Conservation (phyloP, 2,113 vertebrate species). For the Mionectes macconnelli region DNA sequence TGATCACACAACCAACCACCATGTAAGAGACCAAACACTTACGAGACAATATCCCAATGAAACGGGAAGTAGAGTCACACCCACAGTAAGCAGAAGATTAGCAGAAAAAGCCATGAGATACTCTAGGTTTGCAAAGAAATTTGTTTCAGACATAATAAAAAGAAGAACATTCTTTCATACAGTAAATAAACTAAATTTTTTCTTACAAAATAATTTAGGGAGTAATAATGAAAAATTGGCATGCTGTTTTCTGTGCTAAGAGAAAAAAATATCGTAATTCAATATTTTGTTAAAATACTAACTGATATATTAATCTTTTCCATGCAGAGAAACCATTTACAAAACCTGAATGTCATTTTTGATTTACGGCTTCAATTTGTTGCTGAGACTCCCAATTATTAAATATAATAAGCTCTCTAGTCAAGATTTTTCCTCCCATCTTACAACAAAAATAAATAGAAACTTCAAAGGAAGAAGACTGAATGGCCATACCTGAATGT, state of each 20-base stretch:
- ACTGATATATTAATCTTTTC: background rate
- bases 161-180: background rate
- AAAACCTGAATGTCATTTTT: background rate
- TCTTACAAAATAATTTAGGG: background rate
- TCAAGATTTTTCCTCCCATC: background rate
- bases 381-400: background rate
- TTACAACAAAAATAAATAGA: background rate
- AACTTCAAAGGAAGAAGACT: background rate
- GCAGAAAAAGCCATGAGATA: background rate
- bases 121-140: background rate
- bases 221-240: background rate
- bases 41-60: background rate
- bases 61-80: background rate
- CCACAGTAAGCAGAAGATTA: background rate
- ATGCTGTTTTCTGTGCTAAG: background rate
- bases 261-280: background rate
- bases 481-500: background rate
- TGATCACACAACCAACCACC: accelerated
- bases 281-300: background rate
- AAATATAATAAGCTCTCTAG: background rate
- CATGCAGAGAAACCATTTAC: background rate
- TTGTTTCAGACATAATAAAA: background rate
- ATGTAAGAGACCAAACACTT: background rate
- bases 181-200: background rate
- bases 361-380: background rate